Evolutionary conservation across 2,888 invertebrate species (phyloP).

Genomic region (Andrena fulva): DNA sequence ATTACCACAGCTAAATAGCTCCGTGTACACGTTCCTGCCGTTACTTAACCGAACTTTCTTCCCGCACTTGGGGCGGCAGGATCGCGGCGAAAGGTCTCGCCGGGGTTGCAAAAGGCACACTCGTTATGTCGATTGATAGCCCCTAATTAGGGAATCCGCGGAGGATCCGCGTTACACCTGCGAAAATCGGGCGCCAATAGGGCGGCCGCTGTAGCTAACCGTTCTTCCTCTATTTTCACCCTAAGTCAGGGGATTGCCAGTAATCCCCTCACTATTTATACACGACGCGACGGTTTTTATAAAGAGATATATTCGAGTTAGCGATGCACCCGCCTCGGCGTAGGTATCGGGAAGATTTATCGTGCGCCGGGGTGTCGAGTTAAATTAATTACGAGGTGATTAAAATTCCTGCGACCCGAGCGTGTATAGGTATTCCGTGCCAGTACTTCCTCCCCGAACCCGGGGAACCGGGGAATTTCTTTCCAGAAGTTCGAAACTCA

Average conservation of each 20-base stretch:
- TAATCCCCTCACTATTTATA: constrained; percentile 18
- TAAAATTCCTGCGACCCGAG: constrained; percentile 52
- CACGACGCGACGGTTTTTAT: constrained; percentile 10
- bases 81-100: no score
- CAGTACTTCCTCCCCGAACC: constrained; percentile 20
- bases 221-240: constrained; percentile 6
- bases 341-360: constrained; percentile 57
- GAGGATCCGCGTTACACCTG: neutral
- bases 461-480: neutral
- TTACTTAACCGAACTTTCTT: constrained; percentile 9
- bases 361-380: constrained; percentile 44
- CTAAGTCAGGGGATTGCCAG: neutral
- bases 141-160: constrained; percentile 23
- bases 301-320: constrained; percentile 21
- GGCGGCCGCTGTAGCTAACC: neutral
- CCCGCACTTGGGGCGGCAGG: no score
- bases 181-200: neutral
- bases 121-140: neutral
- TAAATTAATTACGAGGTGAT: constrained; percentile 66
- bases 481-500: neutral
- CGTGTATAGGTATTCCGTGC: constrained; percentile 28
- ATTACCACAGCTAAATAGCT: neutral
- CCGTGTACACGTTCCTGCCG: neutral
- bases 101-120: neutral
- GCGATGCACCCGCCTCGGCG: constrained; percentile 19